Conservation (phyloP, 2,797 vertebrate genomes). For the Pseudochirops corinnae region DNA sequence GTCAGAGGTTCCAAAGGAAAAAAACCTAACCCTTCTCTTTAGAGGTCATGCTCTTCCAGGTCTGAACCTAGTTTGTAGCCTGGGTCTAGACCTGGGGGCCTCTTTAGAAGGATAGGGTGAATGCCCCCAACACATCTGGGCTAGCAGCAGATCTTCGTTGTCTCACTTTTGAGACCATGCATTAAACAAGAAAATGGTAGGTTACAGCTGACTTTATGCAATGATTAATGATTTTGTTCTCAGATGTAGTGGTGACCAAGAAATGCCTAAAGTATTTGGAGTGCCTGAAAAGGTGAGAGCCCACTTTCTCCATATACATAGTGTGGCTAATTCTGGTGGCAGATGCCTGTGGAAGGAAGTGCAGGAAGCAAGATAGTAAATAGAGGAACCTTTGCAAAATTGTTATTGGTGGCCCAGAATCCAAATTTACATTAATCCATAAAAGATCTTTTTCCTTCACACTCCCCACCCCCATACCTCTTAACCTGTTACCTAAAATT, state of each 20-base stretch:
- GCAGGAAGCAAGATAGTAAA: background rate
- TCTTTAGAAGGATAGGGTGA: background rate
- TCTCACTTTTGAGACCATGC: background rate
- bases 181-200: background rate
- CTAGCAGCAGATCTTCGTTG: background rate
- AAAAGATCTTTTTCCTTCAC: slow-evolving; percentile 6
- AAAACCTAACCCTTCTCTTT: background rate
- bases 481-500: slow-evolving; percentile 12
- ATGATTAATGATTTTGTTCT: background rate
- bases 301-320: background rate
- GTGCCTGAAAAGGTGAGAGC: background rate
- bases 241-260: background rate
- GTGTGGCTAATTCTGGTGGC: slow-evolving; percentile 30
- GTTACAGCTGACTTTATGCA: background rate
- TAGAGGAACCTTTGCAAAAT: slow-evolving; percentile 13
- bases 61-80: background rate
- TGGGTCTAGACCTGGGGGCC: background rate
- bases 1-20: background rate
- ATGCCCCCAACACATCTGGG: background rate
- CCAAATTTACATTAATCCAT: slow-evolving; percentile 21
- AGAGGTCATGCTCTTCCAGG: background rate
- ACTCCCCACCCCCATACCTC: background rate
- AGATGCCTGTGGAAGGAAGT: background rate
- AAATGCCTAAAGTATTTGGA: background rate
- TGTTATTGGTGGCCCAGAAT: slow-evolving; percentile 34